A percentile compares a stretch with the other conserved stretches of the same genome.
Evolutionary conservation across 2,797 vertebrate species (phyloP).

Genomic region (Cottoperca gobio): DNA sequence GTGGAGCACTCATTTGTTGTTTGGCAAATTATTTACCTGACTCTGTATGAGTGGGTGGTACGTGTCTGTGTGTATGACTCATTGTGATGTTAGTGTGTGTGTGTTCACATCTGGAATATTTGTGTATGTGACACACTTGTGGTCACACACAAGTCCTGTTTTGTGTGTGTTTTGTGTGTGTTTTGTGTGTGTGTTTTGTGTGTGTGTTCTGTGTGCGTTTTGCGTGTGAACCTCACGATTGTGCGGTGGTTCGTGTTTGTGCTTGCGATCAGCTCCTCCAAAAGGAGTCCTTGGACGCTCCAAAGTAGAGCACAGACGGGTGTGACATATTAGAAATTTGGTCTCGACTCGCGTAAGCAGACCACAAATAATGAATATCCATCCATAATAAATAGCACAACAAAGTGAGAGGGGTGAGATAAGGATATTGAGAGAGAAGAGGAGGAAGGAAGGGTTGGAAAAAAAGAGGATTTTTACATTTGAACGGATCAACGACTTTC

Average conservation of each 20-base stretch:
- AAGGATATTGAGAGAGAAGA: slow-evolving; percentile 15
- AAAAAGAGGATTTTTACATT: slow-evolving; percentile 38
- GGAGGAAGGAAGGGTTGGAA: not conserved
- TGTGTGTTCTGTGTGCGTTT: not conserved
- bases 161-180: not conserved
- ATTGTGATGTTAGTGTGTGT: not conserved
- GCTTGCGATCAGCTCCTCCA: slow-evolving; percentile 27
- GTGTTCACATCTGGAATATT: not conserved
- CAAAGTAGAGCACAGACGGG: slow-evolving; percentile 51
- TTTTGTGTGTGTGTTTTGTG: too few species aligned
- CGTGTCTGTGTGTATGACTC: slow-evolving; percentile 12
- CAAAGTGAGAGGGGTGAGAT: not conserved
- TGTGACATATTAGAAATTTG: slow-evolving; percentile 58
- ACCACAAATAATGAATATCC: slow-evolving; percentile 50
- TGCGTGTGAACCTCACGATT: not conserved
- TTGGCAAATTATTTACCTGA: slow-evolving; percentile 54
- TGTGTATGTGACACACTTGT: not conserved
- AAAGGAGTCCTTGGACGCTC: not conserved
- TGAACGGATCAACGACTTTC: slow-evolving; percentile 71
- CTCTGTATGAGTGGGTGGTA: slow-evolving; percentile 17
- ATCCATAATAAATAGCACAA: slow-evolving; percentile 26
- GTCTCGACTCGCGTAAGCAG: slow-evolving; percentile 31
- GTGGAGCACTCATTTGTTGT: slow-evolving; percentile 50
- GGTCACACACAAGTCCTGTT: not conserved
- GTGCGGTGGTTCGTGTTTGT: slow-evolving; percentile 5